These are phyloP conservation scores for Zenarchopterus dispar DNA, from an alignment of 2,797 vertebrate species.

Conservation along the genomic window DNA sequence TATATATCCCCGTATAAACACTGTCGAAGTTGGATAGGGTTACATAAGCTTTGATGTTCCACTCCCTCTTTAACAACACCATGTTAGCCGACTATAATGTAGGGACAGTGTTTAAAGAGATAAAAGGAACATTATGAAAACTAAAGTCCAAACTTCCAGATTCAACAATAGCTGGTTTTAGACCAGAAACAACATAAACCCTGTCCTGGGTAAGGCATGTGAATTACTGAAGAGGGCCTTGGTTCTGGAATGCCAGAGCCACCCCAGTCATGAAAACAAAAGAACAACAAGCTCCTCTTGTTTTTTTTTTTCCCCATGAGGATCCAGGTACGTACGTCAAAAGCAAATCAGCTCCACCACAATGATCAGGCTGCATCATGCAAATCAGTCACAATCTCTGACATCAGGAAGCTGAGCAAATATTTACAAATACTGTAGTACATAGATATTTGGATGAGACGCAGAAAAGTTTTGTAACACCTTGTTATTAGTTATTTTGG, in stretches of 20 bases:
- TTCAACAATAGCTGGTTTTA: constrained; percentile 7
- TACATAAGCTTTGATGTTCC: constrained; percentile 37
- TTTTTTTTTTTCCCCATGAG: constrained; percentile 39
- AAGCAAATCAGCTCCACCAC: constrained; percentile 23
- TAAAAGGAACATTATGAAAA: neutral
- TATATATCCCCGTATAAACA: too few species aligned
- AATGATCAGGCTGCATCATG: constrained; percentile 12
- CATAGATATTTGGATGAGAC: constrained; percentile 8
- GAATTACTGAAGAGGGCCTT: neutral
- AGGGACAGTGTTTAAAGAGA: constrained; percentile 11
- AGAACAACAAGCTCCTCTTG: constrained; percentile 12
- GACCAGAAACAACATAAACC: neutral
- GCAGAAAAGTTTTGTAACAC: neutral
- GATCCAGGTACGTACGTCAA: constrained; percentile 17
- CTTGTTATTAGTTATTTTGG: neutral
- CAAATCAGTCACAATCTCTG: constrained; percentile 15
- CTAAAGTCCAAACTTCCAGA: neutral
- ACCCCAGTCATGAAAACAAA: constrained; percentile 29
- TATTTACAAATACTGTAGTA: constrained; percentile 26
- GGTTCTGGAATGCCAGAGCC: constrained; percentile 7
- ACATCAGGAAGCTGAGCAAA: constrained; percentile 13
- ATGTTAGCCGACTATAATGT: neutral
- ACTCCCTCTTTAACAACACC: constrained; percentile 33
- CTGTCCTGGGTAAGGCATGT: neutral
- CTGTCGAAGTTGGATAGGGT: constrained; percentile 16